Percentiles rank a stretch among this genome's conserved stretches.
Evolutionary conservation across 2,113 vertebrate species (phyloP).

Genomic region (Gadus macrocephalus): DNA sequence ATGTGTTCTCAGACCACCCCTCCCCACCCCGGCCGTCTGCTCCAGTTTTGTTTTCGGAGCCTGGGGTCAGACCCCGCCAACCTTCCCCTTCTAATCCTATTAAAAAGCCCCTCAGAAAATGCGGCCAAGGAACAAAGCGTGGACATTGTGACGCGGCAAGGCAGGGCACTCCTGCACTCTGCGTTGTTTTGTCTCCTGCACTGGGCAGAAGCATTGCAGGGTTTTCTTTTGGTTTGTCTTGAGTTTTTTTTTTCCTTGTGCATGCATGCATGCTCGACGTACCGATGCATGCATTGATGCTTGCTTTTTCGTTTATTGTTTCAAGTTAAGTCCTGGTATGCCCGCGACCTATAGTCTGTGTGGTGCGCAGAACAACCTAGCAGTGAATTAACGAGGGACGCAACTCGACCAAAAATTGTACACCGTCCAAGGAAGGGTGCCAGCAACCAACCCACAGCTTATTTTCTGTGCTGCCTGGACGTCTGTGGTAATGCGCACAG

Average conservation of each 20-base stretch:
- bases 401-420: constrained; percentile 8
- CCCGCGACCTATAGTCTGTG: neutral
- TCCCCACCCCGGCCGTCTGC: constrained; percentile 25
- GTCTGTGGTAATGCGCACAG: constrained; percentile 37
- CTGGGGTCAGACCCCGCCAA: constrained; percentile 35
- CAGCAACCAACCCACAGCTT: constrained; percentile 38
- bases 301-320: too few relatives aligned
- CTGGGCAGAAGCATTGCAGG: too few relatives aligned
- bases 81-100: constrained; percentile 63
- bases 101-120: constrained; percentile 55
- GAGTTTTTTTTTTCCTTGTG: too few relatives aligned
- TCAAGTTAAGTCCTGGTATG: too few relatives aligned
- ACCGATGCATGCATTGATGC: too few relatives aligned
- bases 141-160: constrained; percentile 49
- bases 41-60: constrained; percentile 34
- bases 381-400: constrained; percentile 32
- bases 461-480: constrained; percentile 38
- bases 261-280: too few relatives aligned
- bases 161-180: constrained; percentile 9
- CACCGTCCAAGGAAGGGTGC: constrained; percentile 12
- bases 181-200: neutral
- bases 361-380: constrained; percentile 34
- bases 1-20: constrained; percentile 24
- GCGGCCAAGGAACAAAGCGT: constrained; percentile 48
- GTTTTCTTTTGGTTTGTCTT: too few relatives aligned